Evolutionary conservation across 2,888 invertebrate genomes (phyloP).

Genomic region (Neoaliturus tenellus): DNA sequence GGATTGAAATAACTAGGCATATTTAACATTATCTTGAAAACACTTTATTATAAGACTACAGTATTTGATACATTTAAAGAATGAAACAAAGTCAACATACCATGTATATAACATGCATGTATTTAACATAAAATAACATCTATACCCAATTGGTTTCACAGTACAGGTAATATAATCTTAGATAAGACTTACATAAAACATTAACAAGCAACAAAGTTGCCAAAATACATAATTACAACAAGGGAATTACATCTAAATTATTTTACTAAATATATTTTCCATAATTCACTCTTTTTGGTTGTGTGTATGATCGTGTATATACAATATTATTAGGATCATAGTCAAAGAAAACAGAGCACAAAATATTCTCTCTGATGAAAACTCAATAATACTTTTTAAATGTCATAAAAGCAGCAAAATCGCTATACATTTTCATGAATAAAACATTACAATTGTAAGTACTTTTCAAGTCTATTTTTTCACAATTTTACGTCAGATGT

Average conservation of each 20-base stretch:
- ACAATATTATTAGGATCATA: not conserved
- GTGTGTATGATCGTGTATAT: constrained; percentile 25
- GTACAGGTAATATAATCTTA: constrained; percentile 15
- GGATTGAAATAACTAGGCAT: not conserved
- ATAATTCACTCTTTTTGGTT: constrained; percentile 44
- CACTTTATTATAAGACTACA: constrained; percentile 46
- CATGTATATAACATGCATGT: constrained; percentile 46
- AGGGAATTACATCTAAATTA: constrained; percentile 36
- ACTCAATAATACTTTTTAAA: not conserved
- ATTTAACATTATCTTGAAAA: constrained; percentile 45
- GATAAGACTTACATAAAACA: constrained; percentile 11
- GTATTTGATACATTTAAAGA: constrained; percentile 32
- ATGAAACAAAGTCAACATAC: constrained; percentile 21
- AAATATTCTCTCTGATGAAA: not conserved
- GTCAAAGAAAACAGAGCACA: not conserved
- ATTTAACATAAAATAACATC: constrained; percentile 44
- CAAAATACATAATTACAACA: constrained; percentile 34
- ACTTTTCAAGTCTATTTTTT: not conserved
- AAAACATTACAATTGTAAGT: not conserved
- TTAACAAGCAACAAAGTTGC: constrained; percentile 12
- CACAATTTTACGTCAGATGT: not conserved
- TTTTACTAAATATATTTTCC: constrained; percentile 13
- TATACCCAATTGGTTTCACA: constrained; percentile 31
- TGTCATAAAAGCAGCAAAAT: not conserved
- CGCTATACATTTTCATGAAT: not conserved